A percentile compares a stretch with the other conserved stretches of the same genome.
These are phyloP conservation scores for Laticauda colubrina DNA, from an alignment of 2,113 vertebrate genomes.

Conservation along the genomic window DNA sequence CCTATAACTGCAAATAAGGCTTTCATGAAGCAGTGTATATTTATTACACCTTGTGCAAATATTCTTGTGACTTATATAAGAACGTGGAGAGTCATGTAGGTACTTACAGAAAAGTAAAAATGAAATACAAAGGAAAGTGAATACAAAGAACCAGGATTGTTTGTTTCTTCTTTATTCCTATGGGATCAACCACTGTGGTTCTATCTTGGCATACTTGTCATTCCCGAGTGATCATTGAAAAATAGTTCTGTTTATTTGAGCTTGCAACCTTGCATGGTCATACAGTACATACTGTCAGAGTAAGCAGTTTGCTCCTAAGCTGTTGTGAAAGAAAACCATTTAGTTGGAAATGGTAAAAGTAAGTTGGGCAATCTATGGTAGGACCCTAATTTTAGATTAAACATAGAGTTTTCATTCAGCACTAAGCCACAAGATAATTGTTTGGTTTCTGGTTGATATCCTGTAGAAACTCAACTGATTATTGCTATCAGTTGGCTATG, in stretches of 20 bases:
- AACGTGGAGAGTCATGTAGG: neutral
- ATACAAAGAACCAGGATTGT: neutral
- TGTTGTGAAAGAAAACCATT: neutral
- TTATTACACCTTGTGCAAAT: neutral
- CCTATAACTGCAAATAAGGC: neutral
- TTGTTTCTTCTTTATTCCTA: neutral
- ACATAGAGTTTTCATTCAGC: neutral
- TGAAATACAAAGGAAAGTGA: neutral
- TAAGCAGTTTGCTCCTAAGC: neutral
- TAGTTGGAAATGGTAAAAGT: neutral
- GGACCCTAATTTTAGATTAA: neutral
- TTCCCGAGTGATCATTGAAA: neutral
- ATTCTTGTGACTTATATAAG: neutral
- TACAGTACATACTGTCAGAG: neutral
- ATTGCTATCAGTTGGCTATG: neutral
- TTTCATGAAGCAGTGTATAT: neutral
- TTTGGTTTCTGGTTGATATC: neutral
- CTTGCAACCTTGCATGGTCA: neutral
- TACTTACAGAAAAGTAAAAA: neutral
- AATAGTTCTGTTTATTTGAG: neutral
- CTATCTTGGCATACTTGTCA: neutral
- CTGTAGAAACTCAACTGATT: neutral
- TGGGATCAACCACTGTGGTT: neutral
- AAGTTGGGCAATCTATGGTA: neutral
- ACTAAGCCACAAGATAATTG: neutral